These are phyloP conservation scores for Philhelius pedissequus DNA, from an alignment of 2,888 invertebrate species.

Conservation along the genomic window DNA sequence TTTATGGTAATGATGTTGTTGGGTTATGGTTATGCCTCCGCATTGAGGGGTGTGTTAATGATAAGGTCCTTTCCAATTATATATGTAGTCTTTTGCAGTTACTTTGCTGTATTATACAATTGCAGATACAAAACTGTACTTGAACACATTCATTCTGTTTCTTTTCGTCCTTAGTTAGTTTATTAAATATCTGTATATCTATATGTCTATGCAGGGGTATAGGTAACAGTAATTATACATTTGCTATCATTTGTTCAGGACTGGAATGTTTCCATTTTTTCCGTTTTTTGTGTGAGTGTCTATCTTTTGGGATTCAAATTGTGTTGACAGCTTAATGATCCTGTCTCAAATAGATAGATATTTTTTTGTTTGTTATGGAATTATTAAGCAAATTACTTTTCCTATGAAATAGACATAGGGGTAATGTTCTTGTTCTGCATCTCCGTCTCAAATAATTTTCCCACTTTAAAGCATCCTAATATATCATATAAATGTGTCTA, in stretches of 20 bases:
- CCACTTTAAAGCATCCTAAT: too few species aligned
- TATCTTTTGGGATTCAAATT: neutral
- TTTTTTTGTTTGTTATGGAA: too few species aligned
- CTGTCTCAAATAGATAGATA: too few species aligned
- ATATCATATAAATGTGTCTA: too few species aligned
- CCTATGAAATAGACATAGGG: too few species aligned
- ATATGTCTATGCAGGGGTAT: neutral
- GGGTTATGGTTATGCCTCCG: too few species aligned
- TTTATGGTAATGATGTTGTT: slow-evolving; percentile 57
- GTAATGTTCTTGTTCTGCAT: too few species aligned
- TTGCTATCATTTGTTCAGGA: neutral
- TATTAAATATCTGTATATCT: neutral
- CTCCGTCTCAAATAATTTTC: too few species aligned
- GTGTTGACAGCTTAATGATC: too few species aligned
- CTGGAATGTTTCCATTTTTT: neutral
- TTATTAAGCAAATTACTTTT: too few species aligned
- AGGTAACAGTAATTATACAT: neutral
- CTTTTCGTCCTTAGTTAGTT: neutral
- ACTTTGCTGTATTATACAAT: neutral
- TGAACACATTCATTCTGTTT: neutral
- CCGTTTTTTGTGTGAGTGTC: neutral
- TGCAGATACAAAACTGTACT: neutral
- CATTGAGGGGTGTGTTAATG: neutral
- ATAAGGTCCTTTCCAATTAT: neutral
- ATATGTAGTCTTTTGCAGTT: neutral